Evolutionary conservation across 1,140 invertebrate genomes (phyloP).

Genomic region (Leucophenga varia): DNA sequence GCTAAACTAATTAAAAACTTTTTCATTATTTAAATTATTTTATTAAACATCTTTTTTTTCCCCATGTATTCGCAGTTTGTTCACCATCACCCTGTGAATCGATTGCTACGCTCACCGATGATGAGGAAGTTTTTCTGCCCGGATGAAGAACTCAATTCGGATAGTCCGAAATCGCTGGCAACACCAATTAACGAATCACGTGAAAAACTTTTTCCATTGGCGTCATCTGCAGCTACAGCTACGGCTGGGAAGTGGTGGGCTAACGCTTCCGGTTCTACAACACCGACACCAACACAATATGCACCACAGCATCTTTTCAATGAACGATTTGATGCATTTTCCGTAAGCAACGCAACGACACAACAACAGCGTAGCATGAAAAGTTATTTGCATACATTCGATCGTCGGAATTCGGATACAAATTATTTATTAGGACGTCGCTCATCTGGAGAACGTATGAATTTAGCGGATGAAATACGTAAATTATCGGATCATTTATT

Average conservation of each 20-base stretch:
- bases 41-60: not conserved
- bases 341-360: slow-evolving; percentile 31
- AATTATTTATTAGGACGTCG: slow-evolving; percentile 60
- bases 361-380: slow-evolving; percentile 49
- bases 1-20: too few species aligned
- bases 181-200: slow-evolving; percentile 51
- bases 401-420: slow-evolving; percentile 75
- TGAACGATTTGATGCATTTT: slow-evolving; percentile 44
- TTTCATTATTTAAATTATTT: too few species aligned
- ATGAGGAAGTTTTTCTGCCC: slow-evolving; percentile 53
- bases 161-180: slow-evolving; percentile 33
- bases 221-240: not conserved
- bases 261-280: slow-evolving; percentile 28
- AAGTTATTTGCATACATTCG: slow-evolving; percentile 60
- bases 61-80: slow-evolving; percentile 61
- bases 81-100: slow-evolving; percentile 77
- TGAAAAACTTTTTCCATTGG: slow-evolving; percentile 40
- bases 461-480: slow-evolving; percentile 77
- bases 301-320: slow-evolving; percentile 43
- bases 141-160: slow-evolving; percentile 9
- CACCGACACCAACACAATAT: slow-evolving; percentile 17
- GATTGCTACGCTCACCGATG: slow-evolving; percentile 64
- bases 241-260: slow-evolving; percentile 12
- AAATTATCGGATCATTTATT: slow-evolving; percentile 76
- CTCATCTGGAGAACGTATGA: slow-evolving; percentile 60